Evolutionary conservation across 1,140 invertebrate species (phyloP).

Genomic region (Diorhabda elongata): DNA sequence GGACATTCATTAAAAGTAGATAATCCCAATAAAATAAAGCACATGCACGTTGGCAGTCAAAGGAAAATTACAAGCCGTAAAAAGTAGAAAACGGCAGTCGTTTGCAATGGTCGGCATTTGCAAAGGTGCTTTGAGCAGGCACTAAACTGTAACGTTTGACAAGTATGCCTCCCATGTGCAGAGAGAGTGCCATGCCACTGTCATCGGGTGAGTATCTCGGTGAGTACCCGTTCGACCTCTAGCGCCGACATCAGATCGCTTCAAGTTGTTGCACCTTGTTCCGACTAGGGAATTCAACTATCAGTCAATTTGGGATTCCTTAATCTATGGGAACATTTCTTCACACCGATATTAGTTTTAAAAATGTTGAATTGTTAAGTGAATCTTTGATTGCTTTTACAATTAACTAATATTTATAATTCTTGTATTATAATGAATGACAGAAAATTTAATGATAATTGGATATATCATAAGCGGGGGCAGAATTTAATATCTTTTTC

Average conservation of each 20-base stretch:
- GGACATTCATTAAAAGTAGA: constrained; percentile 5
- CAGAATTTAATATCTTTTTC: too few species aligned
- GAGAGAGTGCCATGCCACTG: constrained; percentile 10
- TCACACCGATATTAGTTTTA: too few species aligned
- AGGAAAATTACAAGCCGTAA: constrained; percentile 6
- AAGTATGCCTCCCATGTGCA: constrained; percentile 13
- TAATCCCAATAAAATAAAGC: constrained; percentile 4
- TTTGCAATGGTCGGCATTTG: constrained; percentile 11
- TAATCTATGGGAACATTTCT: too few species aligned
- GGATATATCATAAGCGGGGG: too few species aligned
- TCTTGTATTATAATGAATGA: too few species aligned
- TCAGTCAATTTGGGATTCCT: background rate
- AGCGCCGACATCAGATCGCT: background rate
- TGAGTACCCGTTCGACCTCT: background rate
- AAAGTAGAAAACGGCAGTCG: constrained; percentile 10
- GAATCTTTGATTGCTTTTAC: too few species aligned
- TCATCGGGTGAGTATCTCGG: background rate
- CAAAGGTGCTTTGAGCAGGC: constrained; percentile 13
- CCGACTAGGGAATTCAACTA: background rate
- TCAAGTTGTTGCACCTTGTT: constrained; percentile 1
- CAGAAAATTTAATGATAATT: too few species aligned
- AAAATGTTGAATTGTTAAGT: too few species aligned
- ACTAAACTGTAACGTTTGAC: constrained; percentile 15
- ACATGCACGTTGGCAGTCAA: background rate
- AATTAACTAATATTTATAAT: too few species aligned